Base-by-base conservation (phyloP, 2,113 vertebrate genomes). In the Grammomys surdaster region DNA sequence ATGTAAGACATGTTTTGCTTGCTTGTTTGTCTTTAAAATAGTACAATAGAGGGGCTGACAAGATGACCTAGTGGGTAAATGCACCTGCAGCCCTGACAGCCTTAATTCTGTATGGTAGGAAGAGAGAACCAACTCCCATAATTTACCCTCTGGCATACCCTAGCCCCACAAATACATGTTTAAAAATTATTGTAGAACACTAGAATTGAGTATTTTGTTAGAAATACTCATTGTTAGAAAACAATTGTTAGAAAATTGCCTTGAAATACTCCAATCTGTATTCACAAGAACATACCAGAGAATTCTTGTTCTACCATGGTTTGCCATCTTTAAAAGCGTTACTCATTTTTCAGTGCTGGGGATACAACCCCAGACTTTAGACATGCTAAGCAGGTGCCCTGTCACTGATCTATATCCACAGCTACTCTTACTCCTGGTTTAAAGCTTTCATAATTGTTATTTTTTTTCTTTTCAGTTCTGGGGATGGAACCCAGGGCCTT, bases 191-290 rank as follows among this genome's bases (percentile, higher is more conserved):
- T 80, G 36, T 26, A 16, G 36, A 88, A 88, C 7, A 33, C 28
- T 69, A 80, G 63, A 78, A 63, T 93, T 78, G 93, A 63, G 48
- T 40, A 46, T 93, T 94, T 89, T 72, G 40, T 40, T 40, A 40
- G 40, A 40, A 40, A 40, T 40, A 40, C 40, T 40, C 40, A 40
- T 40, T 40, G 40, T 40, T 40, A 40, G 40, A 40, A 40, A 40
- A 40, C 40, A 40, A 40, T 40, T 40, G 40, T 40, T 40, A 16
- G 73, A 65, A 91, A 87, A 26, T 73, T 51, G 48, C 75, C 19
- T 88, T 73, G 56, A 46, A 76, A 56, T 17, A 22, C 14, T 54
- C 46, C 56, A 70, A 1, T 91, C 58, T 89, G 24, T 56, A 58
- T 33, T 56, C 43, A 28, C 22, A 43, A 20, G 82, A 86, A 87